These are phyloP conservation scores for Endomychus coccineus DNA, from an alignment of 2,888 invertebrate species.

Conservation along the genomic window DNA sequence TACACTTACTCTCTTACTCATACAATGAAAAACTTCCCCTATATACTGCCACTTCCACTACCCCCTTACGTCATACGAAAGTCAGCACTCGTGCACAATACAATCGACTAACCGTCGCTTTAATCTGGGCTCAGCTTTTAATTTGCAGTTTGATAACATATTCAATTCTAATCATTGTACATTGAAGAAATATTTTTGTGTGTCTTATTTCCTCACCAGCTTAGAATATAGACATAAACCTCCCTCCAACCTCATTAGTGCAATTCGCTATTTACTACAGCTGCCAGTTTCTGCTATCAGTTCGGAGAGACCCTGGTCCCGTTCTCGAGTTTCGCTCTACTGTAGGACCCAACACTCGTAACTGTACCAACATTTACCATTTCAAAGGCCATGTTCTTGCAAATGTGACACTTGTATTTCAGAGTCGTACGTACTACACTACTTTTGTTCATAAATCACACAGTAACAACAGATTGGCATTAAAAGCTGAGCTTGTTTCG, in stretches of 20 bases:
- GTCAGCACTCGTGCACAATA: slow-evolving; percentile 46
- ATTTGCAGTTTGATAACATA: slow-evolving; percentile 43
- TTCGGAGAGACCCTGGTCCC: too few species aligned
- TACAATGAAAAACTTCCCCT: slow-evolving; percentile 13
- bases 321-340: too few species aligned
- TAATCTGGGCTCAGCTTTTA: slow-evolving; percentile 47
- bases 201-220: slow-evolving; percentile 36
- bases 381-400: slow-evolving; percentile 44
- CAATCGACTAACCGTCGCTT: slow-evolving; percentile 44
- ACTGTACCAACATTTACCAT: not conserved
- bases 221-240: slow-evolving; percentile 32
- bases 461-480: slow-evolving; percentile 31
- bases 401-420: too few species aligned
- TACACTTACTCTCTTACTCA: too few species aligned
- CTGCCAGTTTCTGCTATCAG: too few species aligned
- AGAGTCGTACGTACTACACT: slow-evolving; percentile 27
- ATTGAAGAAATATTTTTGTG: slow-evolving; percentile 40
- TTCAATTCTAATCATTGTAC: slow-evolving; percentile 42
- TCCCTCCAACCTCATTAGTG: not conserved
- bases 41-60: slow-evolving; percentile 25
- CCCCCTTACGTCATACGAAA: too few species aligned
- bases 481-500: slow-evolving; percentile 47
- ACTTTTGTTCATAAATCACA: too few species aligned
- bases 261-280: too few species aligned
- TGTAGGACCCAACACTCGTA: too few species aligned